These are phyloP conservation scores for Patella ulyssiponensis DNA, from an alignment of 2,888 invertebrate genomes.

Conservation along the genomic window DNA sequence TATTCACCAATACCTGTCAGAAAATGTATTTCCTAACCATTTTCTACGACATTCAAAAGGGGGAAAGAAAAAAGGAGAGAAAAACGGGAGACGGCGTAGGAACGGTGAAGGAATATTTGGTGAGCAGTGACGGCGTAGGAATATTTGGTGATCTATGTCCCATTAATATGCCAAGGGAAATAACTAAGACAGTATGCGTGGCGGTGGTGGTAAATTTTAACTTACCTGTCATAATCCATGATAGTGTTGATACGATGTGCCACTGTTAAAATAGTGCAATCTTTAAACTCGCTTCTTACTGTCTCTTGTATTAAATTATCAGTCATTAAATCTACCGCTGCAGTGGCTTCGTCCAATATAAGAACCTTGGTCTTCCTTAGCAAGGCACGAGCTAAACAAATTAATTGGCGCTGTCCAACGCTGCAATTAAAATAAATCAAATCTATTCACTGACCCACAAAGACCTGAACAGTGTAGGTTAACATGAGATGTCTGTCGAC, in stretches of 20 bases:
- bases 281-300: constrained; percentile 23
- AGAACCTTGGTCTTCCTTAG: constrained; percentile 29
- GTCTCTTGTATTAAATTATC: constrained; percentile 26
- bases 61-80: not conserved
- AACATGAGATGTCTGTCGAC: too few relatives aligned
- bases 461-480: too few relatives aligned
- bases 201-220: not conserved
- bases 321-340: constrained; percentile 36
- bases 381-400: constrained; percentile 33
- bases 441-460: not conserved
- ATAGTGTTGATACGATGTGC: constrained; percentile 30
- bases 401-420: constrained; percentile 33
- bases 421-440: constrained; percentile 13
- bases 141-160: too few relatives aligned
- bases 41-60: not conserved
- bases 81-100: not conserved
- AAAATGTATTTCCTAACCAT: too few relatives aligned
- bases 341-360: constrained; percentile 39
- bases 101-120: too few relatives aligned
- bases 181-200: not conserved
- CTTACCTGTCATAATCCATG: constrained; percentile 25
- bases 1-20: too few relatives aligned
- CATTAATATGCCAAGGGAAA: not conserved
- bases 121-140: too few relatives aligned
- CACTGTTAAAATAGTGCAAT: constrained; percentile 25